A percentile compares a stretch with the other conserved stretches of the same genome.
phyloP scores from a whole-genome alignment of 1,140 invertebrate genomes.

The Plutomurus gul region DNA sequence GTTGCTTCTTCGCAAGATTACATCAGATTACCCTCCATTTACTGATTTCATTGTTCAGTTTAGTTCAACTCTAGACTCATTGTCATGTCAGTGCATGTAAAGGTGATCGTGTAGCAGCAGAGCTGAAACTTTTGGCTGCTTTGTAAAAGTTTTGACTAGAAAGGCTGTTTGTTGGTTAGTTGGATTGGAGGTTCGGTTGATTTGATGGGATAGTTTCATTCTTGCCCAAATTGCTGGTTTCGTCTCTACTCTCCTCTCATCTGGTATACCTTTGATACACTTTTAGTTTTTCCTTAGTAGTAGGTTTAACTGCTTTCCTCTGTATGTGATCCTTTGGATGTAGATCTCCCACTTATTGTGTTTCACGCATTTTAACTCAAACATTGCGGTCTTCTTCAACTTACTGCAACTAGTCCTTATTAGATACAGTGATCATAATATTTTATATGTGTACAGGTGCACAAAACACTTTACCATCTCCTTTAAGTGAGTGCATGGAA shows the following conservation, averaged over 20 bases:
- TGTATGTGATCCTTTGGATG: background rate
- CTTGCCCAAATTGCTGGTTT: constrained; percentile 4
- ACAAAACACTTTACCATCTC: background rate
- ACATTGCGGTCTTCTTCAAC: background rate
- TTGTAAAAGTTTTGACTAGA: no score
- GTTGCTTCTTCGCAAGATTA: background rate
- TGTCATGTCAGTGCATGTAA: background rate
- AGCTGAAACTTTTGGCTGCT: background rate
- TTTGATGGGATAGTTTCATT: constrained; percentile 13
- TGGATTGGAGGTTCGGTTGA: background rate
- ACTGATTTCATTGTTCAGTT: background rate
- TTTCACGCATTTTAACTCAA: background rate
- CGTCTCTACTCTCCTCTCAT: background rate
- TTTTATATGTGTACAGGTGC: background rate
- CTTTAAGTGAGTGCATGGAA: background rate
- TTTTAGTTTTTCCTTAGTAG: background rate
- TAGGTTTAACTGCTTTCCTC: background rate
- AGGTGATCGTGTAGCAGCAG: background rate
- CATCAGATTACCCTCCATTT: background rate
- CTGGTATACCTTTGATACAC: constrained; percentile 2
- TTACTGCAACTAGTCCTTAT: background rate
- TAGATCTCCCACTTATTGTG: background rate
- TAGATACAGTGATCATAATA: background rate
- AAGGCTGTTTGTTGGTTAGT: background rate
- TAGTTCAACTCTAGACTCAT: background rate